These are phyloP conservation scores for Trissolcus brochymenae DNA, from an alignment of 2,888 invertebrate species.

Conservation along the genomic window DNA sequence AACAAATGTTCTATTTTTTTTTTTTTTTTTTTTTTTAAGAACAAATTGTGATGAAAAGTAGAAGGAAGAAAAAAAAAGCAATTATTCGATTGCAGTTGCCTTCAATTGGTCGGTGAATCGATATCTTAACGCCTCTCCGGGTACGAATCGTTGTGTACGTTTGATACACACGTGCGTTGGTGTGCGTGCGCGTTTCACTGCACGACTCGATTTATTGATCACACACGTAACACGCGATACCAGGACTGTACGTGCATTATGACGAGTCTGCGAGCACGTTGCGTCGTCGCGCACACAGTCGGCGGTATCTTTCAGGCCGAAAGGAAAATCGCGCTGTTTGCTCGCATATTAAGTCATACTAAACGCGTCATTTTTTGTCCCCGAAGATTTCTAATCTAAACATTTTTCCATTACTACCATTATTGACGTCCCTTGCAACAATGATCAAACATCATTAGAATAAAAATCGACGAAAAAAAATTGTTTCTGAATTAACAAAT, in stretches of 20 bases:
- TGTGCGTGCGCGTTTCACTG: slow-evolving; percentile 61
- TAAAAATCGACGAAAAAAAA: too few species aligned
- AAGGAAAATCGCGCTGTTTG: slow-evolving; percentile 48
- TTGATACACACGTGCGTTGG: slow-evolving; percentile 55
- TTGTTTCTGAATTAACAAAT: too few species aligned
- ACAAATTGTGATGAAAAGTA: too few species aligned
- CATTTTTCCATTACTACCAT: slow-evolving; percentile 11
- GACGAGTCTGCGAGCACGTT: slow-evolving; percentile 52
- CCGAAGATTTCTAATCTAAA: slow-evolving; percentile 29
- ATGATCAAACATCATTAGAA: background rate
- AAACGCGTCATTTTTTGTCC: slow-evolving; percentile 28
- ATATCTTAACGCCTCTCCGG: slow-evolving; percentile 49
- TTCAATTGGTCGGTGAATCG: slow-evolving; percentile 42
- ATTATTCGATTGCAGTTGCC: slow-evolving; percentile 27
- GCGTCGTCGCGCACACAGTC: slow-evolving; percentile 29
- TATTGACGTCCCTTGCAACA: slow-evolving; percentile 11
- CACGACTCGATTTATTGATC: slow-evolving; percentile 75
- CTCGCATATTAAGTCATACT: slow-evolving; percentile 34
- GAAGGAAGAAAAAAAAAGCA: slow-evolving; percentile 15
- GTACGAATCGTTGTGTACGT: slow-evolving; percentile 33
- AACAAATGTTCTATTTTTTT: too few species aligned
- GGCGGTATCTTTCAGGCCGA: slow-evolving; percentile 31
- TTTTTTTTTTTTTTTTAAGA: background rate
- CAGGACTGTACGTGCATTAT: slow-evolving; percentile 52
- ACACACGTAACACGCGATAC: slow-evolving; percentile 70